Conservation (phyloP, 2,797 vertebrate species). For the Esox masquinongy region DNA sequence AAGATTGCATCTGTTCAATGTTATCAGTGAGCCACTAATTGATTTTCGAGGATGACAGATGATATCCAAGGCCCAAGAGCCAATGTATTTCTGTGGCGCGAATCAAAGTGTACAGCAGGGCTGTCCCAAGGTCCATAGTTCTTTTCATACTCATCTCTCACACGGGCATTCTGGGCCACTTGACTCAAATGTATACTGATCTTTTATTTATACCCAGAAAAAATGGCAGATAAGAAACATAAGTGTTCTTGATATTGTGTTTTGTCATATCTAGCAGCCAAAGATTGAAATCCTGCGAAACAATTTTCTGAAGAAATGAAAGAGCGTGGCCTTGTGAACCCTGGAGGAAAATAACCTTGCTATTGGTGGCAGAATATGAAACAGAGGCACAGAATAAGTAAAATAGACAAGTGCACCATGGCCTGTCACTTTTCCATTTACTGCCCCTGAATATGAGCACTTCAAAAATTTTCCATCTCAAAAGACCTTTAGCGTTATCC, state of each 20-base stretch:
- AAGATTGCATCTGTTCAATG: conserved; percentile 62
- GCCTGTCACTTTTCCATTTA: conserved; percentile 94
- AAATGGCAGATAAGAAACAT: conserved; percentile 99
- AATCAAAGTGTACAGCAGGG: conserved; percentile 69
- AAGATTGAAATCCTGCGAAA: conserved; percentile 99
- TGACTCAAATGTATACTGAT: conserved; percentile 97
- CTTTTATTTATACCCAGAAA: conserved; percentile 99
- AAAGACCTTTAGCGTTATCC: conserved; percentile 76
- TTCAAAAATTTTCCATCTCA: conserved; percentile 77
- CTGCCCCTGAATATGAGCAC: conserved; percentile 76
- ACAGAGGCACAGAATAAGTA: conserved; percentile 89
- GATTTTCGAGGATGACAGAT: conserved; percentile 80
- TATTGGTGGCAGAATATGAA: conserved; percentile 91
- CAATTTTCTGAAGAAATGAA: conserved; percentile 99
- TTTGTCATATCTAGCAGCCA: conserved; percentile 98
- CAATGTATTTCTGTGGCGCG: conserved; percentile 74
- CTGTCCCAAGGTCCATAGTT: conserved; percentile 74
- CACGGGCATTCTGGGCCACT: conserved; percentile 77
- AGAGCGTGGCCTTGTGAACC: conserved; percentile 95
- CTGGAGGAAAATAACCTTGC: conserved; percentile 91
- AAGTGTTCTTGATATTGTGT: conserved; percentile 99
- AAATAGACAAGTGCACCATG: conserved; percentile 90
- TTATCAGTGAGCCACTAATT: conserved; percentile 75
- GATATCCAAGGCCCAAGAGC: conserved; percentile 63
- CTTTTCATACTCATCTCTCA: conserved; percentile 78